Evolutionary conservation across 2,888 invertebrate genomes (phyloP), one percentile per base, ranked within the genome.

Genomic region (Cynaeus angustus): DNA sequence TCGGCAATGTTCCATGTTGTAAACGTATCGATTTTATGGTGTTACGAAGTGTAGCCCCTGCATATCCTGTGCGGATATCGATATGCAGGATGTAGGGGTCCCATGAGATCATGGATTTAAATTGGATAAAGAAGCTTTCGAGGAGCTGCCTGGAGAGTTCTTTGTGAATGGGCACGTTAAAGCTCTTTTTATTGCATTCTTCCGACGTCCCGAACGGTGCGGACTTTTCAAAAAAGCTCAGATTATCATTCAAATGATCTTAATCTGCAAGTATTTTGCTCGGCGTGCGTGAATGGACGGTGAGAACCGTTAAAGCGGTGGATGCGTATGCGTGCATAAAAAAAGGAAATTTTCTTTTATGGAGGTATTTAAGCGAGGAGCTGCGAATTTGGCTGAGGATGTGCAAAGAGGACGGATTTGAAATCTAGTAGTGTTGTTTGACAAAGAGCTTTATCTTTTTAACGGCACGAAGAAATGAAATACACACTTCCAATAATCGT

Each of bases 151-250:
- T n/a, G 48, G 62, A 46, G 45, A 64, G 53, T 64, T 65, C 65
- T 66, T 56, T 66, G 66, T 66, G 66, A 53, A 43, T 48, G 46
- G 50, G 33, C 46, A 48, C 48, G 46, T 46, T 46, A 46, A 66
- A 56, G 56, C 56, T 56, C 46, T 45, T 66, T 65, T 66, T 66
- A 66, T 66, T 56, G 56, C 66, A 46, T 66, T 38, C 66, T 66
- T 65, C 33, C 43, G 52, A 45, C 52, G 12, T n/a, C 43, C 50
- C 21, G 21, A 26, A 52, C 37, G 38, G n/a, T 28, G n/a, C 1
- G 53, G 58, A 26, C 45, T 58, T 55, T 55, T 21, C 0, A 45
- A 48, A 30, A 64, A 41, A 52, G 28, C 12, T 13, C 6, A 9
- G 43, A 64, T 64, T 64, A 53, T 52, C 53, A 64, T 64, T 64